A percentile compares a stretch with the other conserved stretches of the same genome.
phyloP scores from a whole-genome alignment of 1,140 invertebrate genomes.

The Drosophila murphyi region DNA sequence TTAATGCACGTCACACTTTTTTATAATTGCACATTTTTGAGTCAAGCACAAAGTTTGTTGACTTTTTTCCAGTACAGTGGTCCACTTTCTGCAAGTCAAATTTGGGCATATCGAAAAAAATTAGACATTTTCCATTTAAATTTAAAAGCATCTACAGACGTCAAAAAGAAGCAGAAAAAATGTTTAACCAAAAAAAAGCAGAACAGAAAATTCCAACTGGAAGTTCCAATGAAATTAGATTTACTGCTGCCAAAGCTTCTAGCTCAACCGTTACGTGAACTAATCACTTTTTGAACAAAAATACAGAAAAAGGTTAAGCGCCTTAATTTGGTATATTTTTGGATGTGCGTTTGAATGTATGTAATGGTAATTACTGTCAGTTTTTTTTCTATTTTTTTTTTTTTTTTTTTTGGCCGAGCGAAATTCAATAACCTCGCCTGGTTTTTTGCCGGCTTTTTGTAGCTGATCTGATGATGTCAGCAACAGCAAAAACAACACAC shows the following conservation, averaged over 20 bases:
- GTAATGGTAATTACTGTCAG: constrained; percentile 20
- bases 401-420: constrained; percentile 2
- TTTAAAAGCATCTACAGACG: no score
- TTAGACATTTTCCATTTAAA: no score
- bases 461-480: constrained; percentile 65
- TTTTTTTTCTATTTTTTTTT: neutral
- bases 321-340: constrained; percentile 7
- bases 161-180: no score
- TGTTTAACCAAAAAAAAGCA: no score
- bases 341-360: neutral
- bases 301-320: neutral
- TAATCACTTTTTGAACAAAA: constrained; percentile 5
- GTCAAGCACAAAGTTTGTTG: constrained; percentile 7
- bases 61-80: neutral
- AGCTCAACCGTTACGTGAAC: constrained; percentile 1
- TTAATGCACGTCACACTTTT: neutral
- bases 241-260: neutral
- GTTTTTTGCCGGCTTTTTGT: constrained; percentile 20
- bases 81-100: no score
- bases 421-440: constrained; percentile 67
- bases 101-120: no score
- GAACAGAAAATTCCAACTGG: no score
- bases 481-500: constrained; percentile 45
- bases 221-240: neutral
- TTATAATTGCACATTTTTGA: neutral